Base-by-base conservation (phyloP, 1,140 invertebrate species). In the Holcopasites calliopsidis region DNA sequence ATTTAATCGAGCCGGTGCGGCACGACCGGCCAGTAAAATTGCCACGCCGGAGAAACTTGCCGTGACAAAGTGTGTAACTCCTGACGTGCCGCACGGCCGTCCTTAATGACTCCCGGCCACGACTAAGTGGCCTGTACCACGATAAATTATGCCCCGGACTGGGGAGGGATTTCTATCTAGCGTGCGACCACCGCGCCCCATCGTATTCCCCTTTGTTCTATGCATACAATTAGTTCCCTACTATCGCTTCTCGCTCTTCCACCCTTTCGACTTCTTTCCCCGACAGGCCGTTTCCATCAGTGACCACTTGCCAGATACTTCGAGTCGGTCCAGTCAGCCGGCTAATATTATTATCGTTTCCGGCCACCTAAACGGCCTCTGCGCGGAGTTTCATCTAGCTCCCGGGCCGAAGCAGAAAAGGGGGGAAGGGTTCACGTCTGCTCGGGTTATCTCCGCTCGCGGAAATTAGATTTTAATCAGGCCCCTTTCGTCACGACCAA, bases 1-100 rank as follows among this genome's bases (percentile, higher is more conserved):
- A 75, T 75, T 75, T 75, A 69, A 75, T 75, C 73, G 73, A 74
- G 71, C 28, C 60, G 40, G 40, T 33, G 31, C 52, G 52, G 58
- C 47, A n/a, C 49, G 49, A 23, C 52, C 50, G 49, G 33, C 52
- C 50, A 35, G 62, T 52, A 50, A 68, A 75, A 75, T 75, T 75
- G 65, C 65, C 73, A 42, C 31, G 64, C 40, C 42, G n/a, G 33
- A 69, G 73, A 68, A 68, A 75, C 65, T 75, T 75, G 50, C 54
- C 65, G 73, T 75, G 73, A 75, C 64, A 75, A 75, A 75, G 52
- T 75, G 73, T 75, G 65, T 58, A 75, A 75, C 73, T 75, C 65
- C 42, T 60, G 73, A 69, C 73, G 65, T 49, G 54, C 54, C 73
- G 60, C 31, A 35, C 73, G 40, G 33, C 54, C 54, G 73, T 42